These are phyloP conservation scores for Ifrita kowaldi DNA, from an alignment of 2,113 vertebrate species.

Conservation along the genomic window DNA sequence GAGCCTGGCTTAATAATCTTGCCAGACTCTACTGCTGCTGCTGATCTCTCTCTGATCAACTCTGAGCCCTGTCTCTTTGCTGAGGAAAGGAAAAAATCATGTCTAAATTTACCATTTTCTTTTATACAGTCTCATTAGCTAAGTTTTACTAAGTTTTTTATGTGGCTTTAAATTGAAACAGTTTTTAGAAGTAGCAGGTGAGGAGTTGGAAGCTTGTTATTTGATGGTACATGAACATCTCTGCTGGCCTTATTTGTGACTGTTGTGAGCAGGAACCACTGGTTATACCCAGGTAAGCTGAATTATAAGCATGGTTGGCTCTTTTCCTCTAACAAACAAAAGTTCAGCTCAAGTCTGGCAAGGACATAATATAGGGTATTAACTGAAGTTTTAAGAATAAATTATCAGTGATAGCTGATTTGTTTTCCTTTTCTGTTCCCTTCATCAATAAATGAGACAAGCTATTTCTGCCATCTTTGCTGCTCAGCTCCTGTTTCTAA, in stretches of 20 bases:
- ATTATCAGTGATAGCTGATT: background rate
- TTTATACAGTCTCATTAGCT: background rate
- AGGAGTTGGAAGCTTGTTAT: background rate
- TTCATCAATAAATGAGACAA: background rate
- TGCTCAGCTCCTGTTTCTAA: background rate
- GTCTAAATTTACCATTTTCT: background rate
- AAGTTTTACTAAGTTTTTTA: background rate
- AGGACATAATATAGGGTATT: background rate
- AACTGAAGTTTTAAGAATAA: background rate
- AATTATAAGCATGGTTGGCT: background rate
- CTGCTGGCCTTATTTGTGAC: background rate
- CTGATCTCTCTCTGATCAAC: background rate
- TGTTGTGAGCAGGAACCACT: background rate
- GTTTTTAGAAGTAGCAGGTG: background rate
- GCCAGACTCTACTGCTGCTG: background rate
- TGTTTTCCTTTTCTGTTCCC: background rate
- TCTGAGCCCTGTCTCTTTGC: background rate
- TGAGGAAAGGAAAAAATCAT: background rate
- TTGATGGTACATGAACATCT: background rate
- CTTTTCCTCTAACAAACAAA: background rate
- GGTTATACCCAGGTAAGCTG: background rate
- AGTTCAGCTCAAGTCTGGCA: background rate
- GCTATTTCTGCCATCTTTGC: background rate
- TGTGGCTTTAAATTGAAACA: background rate
- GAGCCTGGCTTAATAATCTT: background rate